Evolutionary conservation across 2,113 vertebrate genomes (phyloP).

Genomic region (Thalassarche chlororhynchos): DNA sequence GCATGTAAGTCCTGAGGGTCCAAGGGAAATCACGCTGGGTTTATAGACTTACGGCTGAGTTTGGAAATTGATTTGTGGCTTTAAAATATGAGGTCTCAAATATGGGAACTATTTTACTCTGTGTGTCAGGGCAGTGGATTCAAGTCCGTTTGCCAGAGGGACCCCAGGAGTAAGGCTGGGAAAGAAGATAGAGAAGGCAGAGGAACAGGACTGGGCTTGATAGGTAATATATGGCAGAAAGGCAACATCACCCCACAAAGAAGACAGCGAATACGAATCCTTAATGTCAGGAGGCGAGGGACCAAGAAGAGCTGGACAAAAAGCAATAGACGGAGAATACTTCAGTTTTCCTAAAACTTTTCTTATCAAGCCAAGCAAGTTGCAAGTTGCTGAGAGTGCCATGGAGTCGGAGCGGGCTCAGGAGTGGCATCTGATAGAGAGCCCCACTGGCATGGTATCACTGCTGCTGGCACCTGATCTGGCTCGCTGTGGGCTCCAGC

Average conservation of each 20-base stretch:
- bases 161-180: not conserved
- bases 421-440: not conserved
- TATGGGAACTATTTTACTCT: not conserved
- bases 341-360: not conserved
- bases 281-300: not conserved
- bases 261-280: not conserved
- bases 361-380: not conserved
- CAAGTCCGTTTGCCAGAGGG: not conserved
- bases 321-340: not conserved
- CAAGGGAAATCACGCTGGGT: not conserved
- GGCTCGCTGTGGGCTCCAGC: not conserved
- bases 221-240: not conserved
- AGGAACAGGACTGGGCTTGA: not conserved
- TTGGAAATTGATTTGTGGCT: not conserved
- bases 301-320: not conserved
- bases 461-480: not conserved
- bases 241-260: not conserved
- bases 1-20: not conserved
- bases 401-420: fast-evolving
- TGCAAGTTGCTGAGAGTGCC: not conserved
- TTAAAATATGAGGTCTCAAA: not conserved
- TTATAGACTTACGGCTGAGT: not conserved
- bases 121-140: not conserved
- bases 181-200: not conserved
- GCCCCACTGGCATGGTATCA: no score